These are phyloP conservation scores for Cyprinodon brontotheroides DNA, from an alignment of 2,113 vertebrate genomes.

Conservation along the genomic window DNA sequence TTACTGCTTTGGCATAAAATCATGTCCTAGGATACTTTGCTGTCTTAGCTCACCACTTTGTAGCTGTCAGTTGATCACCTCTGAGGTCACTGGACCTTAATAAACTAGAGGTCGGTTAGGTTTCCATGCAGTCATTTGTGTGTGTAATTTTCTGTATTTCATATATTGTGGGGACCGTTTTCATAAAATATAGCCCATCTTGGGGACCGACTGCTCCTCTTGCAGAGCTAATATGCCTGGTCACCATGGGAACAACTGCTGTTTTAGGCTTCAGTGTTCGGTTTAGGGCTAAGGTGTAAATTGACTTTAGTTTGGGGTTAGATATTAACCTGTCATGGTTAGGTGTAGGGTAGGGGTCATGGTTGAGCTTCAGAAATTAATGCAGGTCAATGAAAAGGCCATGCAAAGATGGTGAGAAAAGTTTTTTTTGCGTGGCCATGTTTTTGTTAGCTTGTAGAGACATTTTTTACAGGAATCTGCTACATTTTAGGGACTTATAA, in stretches of 20 bases:
- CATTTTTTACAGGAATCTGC: background rate
- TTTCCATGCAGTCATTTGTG: conserved; percentile 21
- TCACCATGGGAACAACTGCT: conserved; percentile 5
- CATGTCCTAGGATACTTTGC: conserved; percentile 63
- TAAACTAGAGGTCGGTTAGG: conserved; percentile 45
- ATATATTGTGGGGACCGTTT: too few relatives aligned
- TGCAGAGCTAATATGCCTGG: background rate
- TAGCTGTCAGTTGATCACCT: conserved; percentile 51
- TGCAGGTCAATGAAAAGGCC: background rate
- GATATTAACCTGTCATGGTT: background rate
- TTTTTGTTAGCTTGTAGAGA: background rate
- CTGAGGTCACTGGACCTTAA: conserved; percentile 56
- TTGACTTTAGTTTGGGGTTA: background rate
- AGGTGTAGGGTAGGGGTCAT: background rate
- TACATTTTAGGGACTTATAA: too few relatives aligned
- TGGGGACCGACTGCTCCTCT: too few relatives aligned
- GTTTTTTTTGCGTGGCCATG: background rate
- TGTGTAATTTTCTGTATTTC: background rate
- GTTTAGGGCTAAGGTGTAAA: background rate
- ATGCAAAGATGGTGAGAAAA: too few relatives aligned
- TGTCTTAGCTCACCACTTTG: conserved; percentile 50
- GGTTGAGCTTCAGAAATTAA: too few relatives aligned
- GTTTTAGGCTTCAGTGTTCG: background rate
- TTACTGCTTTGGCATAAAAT: conserved; percentile 50
- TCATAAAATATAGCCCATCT: too few relatives aligned